Conservation (phyloP, 2,797 vertebrate species). For the Remorina albescens region DNA sequence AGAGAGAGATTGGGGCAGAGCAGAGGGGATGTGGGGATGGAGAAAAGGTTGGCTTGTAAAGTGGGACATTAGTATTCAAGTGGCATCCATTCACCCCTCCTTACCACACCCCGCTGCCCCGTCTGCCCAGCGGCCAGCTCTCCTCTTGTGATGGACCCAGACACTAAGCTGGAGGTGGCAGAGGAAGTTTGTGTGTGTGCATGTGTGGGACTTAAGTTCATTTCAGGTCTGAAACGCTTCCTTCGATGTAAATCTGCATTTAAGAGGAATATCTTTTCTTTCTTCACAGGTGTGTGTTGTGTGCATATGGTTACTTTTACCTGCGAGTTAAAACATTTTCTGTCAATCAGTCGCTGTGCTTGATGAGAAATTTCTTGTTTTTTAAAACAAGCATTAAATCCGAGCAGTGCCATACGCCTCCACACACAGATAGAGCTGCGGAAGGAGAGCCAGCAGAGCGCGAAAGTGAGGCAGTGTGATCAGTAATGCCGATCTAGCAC, state of each 20-base stretch:
- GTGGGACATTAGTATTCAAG: constrained; percentile 84
- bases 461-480: constrained; percentile 13
- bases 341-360: constrained; percentile 35
- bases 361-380: constrained; percentile 44
- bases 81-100: constrained; percentile 48
- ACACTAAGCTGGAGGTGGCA: constrained; percentile 63
- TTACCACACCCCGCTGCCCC: constrained; percentile 62
- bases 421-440: constrained; percentile 24
- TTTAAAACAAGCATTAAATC: constrained; percentile 38
- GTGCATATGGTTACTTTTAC: constrained; percentile 25
- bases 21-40: constrained; percentile 58
- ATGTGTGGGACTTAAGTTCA: constrained; percentile 46
- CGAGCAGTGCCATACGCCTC: constrained; percentile 38
- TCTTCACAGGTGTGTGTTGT: constrained; percentile 31
- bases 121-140: constrained; percentile 68
- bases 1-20: constrained; percentile 49
- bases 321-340: constrained; percentile 29
- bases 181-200: constrained; percentile 31
- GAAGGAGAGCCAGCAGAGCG: constrained; percentile 22
- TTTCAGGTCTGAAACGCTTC: constrained; percentile 47
- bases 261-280: constrained; percentile 45
- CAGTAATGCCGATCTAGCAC: not conserved
- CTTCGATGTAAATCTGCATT: constrained; percentile 56
- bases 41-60: constrained; percentile 77
- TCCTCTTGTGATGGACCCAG: constrained; percentile 61